These are phyloP conservation scores for Drosophila leontia DNA, from an alignment of 1,140 invertebrate genomes.

Conservation along the genomic window DNA sequence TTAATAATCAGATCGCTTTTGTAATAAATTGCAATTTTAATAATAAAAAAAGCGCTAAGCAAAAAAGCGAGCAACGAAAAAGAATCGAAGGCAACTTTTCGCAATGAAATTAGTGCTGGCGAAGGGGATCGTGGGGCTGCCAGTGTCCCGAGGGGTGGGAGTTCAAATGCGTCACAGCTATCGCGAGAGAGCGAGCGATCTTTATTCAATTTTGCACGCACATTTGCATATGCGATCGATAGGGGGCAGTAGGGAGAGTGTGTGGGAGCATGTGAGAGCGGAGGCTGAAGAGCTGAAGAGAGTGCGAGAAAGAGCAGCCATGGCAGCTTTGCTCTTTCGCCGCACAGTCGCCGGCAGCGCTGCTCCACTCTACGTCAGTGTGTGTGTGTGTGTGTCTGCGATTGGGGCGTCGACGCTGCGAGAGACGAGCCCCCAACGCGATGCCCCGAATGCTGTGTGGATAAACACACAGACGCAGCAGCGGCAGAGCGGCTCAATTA, in stretches of 20 bases:
- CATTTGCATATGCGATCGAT: constrained; percentile 53
- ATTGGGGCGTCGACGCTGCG: constrained; percentile 39
- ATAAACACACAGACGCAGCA: constrained; percentile 27
- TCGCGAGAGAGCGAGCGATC: constrained; percentile 39
- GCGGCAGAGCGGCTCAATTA: constrained; percentile 45
- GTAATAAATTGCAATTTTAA: constrained; percentile 80
- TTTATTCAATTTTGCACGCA: constrained; percentile 55
- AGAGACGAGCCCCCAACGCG: constrained; percentile 74
- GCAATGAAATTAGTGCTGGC: constrained; percentile 53
- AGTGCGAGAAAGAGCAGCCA: constrained; percentile 43
- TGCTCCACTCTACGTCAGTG: background rate
- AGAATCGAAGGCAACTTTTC: constrained; percentile 43
- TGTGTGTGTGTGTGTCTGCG: constrained; percentile 20
- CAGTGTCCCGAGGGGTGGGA: constrained; percentile 6
- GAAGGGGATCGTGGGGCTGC: constrained; percentile 1
- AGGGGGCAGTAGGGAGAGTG: constrained; percentile 6
- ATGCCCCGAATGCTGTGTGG: constrained; percentile 45
- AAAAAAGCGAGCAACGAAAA: constrained; percentile 51
- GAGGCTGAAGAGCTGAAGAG: constrained; percentile 30
- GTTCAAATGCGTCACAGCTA: constrained; percentile 66
- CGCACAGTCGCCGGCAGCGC: constrained; percentile 3
- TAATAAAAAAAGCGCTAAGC: constrained; percentile 53
- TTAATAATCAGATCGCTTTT: constrained; percentile 80
- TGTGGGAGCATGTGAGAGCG: constrained; percentile 16
- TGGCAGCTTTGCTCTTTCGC: constrained; percentile 25